These are phyloP conservation scores for Epinotia demarniana DNA, from an alignment of 2,888 invertebrate species.

Conservation along the genomic window DNA sequence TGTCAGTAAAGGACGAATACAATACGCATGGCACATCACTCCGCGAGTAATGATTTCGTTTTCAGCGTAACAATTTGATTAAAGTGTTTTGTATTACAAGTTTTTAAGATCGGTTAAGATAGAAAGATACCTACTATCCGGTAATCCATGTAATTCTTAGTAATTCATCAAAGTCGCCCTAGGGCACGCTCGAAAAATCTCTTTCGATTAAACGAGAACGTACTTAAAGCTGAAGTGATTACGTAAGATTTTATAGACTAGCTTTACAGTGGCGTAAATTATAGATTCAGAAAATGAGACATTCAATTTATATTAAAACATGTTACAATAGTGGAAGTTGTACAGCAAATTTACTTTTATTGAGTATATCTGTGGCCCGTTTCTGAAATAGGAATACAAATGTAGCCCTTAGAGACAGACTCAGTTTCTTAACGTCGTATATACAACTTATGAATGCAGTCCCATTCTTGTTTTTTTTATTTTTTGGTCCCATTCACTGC, in stretches of 20 bases:
- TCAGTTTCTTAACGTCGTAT: no score
- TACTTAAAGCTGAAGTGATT: conserved; percentile 16
- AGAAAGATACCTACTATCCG: conserved; percentile 6
- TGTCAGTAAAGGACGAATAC: no score
- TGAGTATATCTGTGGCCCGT: not conserved
- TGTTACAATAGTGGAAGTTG: not conserved
- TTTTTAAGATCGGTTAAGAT: conserved; percentile 5
- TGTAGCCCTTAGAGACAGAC: not conserved
- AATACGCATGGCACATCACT: not conserved
- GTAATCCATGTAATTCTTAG: conserved; percentile 39
- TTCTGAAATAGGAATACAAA: not conserved
- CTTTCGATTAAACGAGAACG: conserved; percentile 33
- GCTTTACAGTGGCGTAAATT: not conserved
- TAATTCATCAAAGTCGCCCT: conserved; percentile 41
- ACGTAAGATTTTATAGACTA: conserved; percentile 29
- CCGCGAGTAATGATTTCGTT: not conserved
- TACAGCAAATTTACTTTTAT: not conserved
- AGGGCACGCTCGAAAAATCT: conserved; percentile 31
- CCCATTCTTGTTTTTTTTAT: no score
- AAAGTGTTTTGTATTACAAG: not conserved
- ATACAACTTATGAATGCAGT: not conserved
- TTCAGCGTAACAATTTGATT: not conserved
- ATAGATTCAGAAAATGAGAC: not conserved
- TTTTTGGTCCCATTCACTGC: no score
- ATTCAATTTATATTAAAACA: not conserved